Conservation (phyloP, 2,797 vertebrate genomes). For the Myiothlypis coronata region DNA sequence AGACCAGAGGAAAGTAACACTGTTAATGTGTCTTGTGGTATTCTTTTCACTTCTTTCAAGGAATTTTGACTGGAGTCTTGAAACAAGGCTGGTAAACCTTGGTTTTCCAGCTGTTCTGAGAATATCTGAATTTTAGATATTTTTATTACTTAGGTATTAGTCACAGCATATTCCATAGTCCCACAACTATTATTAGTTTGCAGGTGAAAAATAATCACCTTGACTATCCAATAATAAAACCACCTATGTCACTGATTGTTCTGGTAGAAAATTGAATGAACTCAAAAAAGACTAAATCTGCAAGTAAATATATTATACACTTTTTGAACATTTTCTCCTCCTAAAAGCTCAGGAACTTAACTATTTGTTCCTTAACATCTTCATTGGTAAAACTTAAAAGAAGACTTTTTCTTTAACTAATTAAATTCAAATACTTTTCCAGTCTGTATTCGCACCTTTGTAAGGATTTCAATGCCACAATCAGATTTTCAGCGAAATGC, state of each 20-base stretch:
- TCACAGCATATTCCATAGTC: not conserved
- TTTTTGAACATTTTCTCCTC: fast-evolving
- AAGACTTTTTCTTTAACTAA: not conserved
- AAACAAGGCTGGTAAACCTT: not conserved
- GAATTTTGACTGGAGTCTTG: not conserved
- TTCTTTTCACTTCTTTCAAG: not conserved
- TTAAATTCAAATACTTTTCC: not conserved
- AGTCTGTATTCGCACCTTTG: not conserved
- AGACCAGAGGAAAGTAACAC: not conserved
- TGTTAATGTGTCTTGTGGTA: not conserved
- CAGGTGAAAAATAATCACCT: not conserved
- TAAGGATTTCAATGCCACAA: not conserved
- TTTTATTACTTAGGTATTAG: not conserved
- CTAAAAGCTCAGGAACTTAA: not conserved
- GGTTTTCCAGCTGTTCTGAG: not conserved
- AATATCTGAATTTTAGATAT: not conserved
- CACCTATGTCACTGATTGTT: not conserved
- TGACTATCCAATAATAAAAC: not conserved
- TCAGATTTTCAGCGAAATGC: not conserved
- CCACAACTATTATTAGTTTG: not conserved
- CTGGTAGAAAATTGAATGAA: not conserved
- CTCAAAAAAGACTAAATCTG: not conserved
- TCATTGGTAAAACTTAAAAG: not conserved
- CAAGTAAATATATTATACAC: not conserved
- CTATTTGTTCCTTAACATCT: not conserved